Conservation (phyloP, 2,888 invertebrate species). For the Trisateles emortualis region DNA sequence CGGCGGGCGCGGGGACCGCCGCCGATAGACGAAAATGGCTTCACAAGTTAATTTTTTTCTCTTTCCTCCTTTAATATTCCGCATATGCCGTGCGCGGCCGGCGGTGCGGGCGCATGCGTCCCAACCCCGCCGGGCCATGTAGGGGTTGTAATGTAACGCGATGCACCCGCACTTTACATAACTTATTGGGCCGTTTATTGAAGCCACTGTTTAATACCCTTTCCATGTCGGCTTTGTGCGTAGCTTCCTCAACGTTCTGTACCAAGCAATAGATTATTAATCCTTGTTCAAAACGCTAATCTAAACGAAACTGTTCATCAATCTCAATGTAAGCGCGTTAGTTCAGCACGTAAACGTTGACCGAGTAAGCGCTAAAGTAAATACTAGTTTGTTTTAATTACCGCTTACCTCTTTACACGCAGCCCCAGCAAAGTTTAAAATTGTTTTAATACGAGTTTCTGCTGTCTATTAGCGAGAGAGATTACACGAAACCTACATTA, state of each 20-base stretch:
- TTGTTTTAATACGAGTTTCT: constrained; percentile 26
- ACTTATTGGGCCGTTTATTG: constrained; percentile 85
- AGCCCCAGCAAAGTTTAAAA: constrained; percentile 18
- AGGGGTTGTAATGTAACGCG: constrained; percentile 84
- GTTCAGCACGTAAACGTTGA: constrained; percentile 41
- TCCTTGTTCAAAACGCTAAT: constrained; percentile 71
- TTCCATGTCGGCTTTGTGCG: constrained; percentile 81
- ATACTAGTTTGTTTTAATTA: constrained; percentile 42
- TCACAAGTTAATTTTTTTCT: constrained; percentile 87
- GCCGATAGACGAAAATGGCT: constrained; percentile 86
- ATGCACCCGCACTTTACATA: constrained; percentile 86
- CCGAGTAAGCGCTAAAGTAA: constrained; percentile 28
- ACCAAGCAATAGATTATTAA: constrained; percentile 72
- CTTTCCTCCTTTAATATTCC: constrained; percentile 87
- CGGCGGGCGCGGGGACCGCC: constrained; percentile 77
- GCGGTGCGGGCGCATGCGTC: constrained; percentile 84
- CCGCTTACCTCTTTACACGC: constrained; percentile 23
- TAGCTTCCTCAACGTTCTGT: constrained; percentile 69
- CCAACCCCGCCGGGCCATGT: constrained; percentile 65
- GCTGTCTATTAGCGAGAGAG: constrained; percentile 10
- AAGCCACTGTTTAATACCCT: constrained; percentile 84
- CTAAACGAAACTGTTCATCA: constrained; percentile 68
- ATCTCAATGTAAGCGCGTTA: constrained; percentile 65
- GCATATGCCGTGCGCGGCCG: constrained; percentile 84
- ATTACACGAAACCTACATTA: constrained; percentile 25